These are phyloP conservation scores for Smittia sp. DNA, from an alignment of 2,888 invertebrate genomes.

Conservation along the genomic window DNA sequence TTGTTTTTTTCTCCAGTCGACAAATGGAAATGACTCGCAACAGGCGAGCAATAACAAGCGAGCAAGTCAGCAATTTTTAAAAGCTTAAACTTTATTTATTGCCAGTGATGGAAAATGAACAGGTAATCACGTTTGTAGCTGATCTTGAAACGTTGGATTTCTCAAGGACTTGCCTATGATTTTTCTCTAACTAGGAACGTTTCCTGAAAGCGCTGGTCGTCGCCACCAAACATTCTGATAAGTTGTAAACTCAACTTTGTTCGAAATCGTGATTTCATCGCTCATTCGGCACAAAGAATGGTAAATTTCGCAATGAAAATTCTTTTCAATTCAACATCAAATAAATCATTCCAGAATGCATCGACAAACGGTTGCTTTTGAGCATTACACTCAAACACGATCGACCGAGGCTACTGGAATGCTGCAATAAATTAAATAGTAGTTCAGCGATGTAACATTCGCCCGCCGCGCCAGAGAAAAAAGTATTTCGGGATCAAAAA, in stretches of 20 bases:
- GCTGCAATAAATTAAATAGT: slow-evolving; percentile 41
- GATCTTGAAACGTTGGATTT: background rate
- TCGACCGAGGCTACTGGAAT: slow-evolving; percentile 3
- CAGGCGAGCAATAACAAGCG: background rate
- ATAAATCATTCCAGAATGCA: slow-evolving; percentile 3
- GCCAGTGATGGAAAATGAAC: slow-evolving; percentile 6
- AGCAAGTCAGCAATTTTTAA: background rate
- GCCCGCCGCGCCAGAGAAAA: background rate
- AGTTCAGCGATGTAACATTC: slow-evolving; percentile 21
- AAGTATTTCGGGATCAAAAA: background rate
- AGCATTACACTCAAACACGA: slow-evolving; percentile 12
- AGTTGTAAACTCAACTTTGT: too few species aligned
- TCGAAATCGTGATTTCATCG: slow-evolving; percentile 22
- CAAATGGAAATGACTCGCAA: slow-evolving; percentile 1
- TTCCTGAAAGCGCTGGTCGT: slow-evolving; percentile 27
- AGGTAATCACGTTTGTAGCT: slow-evolving; percentile 23
- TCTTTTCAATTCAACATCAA: background rate
- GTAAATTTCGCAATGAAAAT: slow-evolving; percentile 3
- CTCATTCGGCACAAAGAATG: background rate
- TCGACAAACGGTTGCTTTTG: slow-evolving; percentile 27
- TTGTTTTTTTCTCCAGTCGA: background rate
- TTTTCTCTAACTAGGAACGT: background rate
- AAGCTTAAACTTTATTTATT: slow-evolving; percentile 23
- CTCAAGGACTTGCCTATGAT: slow-evolving; percentile 2
- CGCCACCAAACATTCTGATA: too few species aligned